A percentile compares a stretch with the other conserved stretches of the same genome.
Evolutionary conservation across 2,113 vertebrate species (phyloP).

Genomic region (Pogonocichla stellata): DNA sequence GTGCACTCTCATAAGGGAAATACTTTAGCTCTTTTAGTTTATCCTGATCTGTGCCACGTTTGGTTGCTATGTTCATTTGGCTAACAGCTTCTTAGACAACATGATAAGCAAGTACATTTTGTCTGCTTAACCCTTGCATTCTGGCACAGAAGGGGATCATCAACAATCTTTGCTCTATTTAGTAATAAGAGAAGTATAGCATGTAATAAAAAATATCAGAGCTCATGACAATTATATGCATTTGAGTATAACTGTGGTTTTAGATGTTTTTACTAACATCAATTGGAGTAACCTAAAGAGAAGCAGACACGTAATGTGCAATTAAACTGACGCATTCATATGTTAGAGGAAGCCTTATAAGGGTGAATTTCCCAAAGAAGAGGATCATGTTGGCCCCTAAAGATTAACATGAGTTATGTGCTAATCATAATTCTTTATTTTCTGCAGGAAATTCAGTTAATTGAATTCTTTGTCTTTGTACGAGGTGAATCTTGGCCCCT

Average conservation of each 20-base stretch:
- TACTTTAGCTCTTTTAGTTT: background rate
- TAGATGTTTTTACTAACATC: background rate
- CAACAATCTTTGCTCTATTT: background rate
- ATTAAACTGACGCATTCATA: background rate
- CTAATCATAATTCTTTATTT: background rate
- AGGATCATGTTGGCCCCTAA: background rate
- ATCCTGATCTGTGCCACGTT: background rate
- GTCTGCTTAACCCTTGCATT: background rate
- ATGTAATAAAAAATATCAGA: background rate
- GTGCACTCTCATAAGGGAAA: background rate
- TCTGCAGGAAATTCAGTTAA: background rate
- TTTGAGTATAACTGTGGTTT: background rate
- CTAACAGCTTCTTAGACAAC: background rate
- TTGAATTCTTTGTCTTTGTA: background rate
- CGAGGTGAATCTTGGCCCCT: background rate
- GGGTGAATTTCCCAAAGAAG: background rate
- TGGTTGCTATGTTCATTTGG: background rate
- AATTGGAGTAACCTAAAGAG: background rate
- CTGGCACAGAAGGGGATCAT: background rate
- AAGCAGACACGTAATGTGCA: background rate
- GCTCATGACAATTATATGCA: background rate
- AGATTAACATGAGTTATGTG: background rate
- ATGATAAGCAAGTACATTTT: background rate
- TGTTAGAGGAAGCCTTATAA: background rate
- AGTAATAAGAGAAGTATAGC: background rate